These are phyloP conservation scores for Apomyelois bistriatella DNA, from an alignment of 2,888 invertebrate species.

Conservation along the genomic window DNA sequence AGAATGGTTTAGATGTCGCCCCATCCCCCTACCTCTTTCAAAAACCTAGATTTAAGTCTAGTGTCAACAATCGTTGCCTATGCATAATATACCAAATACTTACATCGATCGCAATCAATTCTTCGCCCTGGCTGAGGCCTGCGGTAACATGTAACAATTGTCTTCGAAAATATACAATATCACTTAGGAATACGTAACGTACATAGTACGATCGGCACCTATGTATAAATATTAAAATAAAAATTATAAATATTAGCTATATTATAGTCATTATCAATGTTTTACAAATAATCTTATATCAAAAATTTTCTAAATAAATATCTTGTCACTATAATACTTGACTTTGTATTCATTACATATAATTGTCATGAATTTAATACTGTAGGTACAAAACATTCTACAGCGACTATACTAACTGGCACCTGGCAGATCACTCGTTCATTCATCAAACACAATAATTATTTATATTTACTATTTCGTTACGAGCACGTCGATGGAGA, in stretches of 20 bases:
- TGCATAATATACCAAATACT: neutral
- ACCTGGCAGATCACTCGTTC: conserved; percentile 9
- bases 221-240: conserved; percentile 11
- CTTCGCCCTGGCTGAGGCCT: conserved; percentile 9
- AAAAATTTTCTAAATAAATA: conserved; percentile 47
- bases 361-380: conserved; percentile 39
- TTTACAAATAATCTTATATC: conserved; percentile 28
- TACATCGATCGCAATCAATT: conserved; percentile 16
- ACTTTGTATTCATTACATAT: conserved; percentile 24
- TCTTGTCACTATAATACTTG: conserved; percentile 42
- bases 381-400: conserved; percentile 42
- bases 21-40: neutral
- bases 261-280: conserved; percentile 26
- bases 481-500: neutral
- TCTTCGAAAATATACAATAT: conserved; percentile 24
- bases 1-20: neutral
- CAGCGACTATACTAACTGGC: neutral
- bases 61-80: conserved; percentile 14
- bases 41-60: conserved; percentile 13
- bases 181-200: conserved; percentile 31
- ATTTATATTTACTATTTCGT: neutral
- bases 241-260: conserved; percentile 22
- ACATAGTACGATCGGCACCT: conserved; percentile 30
- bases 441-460: conserved; percentile 8
- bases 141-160: conserved; percentile 11